Conservation (phyloP, 2,797 vertebrate species). For the Vespertilio murinus region DNA sequence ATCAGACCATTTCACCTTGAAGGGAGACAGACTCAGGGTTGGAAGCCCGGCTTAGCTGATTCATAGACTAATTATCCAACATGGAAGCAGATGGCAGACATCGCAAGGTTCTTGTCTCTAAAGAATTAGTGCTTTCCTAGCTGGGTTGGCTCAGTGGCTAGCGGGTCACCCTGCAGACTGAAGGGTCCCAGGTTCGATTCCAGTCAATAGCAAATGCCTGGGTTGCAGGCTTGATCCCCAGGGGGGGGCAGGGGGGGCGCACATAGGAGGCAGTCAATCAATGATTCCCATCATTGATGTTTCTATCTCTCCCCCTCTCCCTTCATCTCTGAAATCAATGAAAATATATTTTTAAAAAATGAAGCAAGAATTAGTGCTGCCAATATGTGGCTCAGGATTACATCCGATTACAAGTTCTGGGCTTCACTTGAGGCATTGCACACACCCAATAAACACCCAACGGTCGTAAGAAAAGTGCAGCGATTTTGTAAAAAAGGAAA, state of each 20-base stretch:
- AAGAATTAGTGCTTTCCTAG: neutral
- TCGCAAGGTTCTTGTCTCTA: slow-evolving; percentile 41
- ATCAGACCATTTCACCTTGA: neutral
- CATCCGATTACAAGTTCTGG: slow-evolving; percentile 43
- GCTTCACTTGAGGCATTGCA: neutral
- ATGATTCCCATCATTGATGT: too few species aligned
- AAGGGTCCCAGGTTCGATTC: too few species aligned
- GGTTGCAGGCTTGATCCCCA: too few species aligned
- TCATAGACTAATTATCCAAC: slow-evolving; percentile 11
- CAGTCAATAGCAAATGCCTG: too few species aligned
- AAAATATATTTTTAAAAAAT: too few species aligned
- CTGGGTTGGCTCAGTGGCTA: too few species aligned
- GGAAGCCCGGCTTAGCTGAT: neutral
- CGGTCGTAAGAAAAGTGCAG: neutral
- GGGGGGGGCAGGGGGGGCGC: too few species aligned
- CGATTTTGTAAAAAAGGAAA: slow-evolving; percentile 35
- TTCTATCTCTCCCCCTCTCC: too few species aligned
- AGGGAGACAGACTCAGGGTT: neutral
- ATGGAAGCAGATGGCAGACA: neutral
- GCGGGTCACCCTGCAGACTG: too few species aligned
- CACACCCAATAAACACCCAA: neutral
- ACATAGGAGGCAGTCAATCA: too few species aligned
- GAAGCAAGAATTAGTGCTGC: neutral
- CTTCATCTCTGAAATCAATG: too few species aligned
- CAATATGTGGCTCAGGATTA: slow-evolving; percentile 33